These are phyloP conservation scores for Dorcus parallelipipedus DNA, from an alignment of 2,888 invertebrate species.

Conservation along the genomic window DNA sequence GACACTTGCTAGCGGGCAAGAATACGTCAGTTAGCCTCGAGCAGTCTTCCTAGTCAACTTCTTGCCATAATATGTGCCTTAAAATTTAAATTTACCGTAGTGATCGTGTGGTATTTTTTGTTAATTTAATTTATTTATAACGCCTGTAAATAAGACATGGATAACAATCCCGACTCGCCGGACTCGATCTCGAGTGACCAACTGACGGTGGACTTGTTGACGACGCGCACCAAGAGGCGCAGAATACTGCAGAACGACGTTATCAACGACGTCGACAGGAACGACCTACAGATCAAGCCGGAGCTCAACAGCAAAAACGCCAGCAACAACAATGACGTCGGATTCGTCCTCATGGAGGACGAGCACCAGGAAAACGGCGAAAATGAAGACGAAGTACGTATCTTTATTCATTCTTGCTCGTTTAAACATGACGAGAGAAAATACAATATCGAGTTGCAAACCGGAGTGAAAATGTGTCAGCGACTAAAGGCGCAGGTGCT, in stretches of 20 bases:
- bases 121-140: constrained; percentile 4
- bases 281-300: constrained; percentile 15
- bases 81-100: constrained; percentile 9
- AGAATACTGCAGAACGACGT: constrained; percentile 33
- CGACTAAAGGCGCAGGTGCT: too few species aligned
- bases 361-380: constrained; percentile 36
- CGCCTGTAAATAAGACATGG: constrained; percentile 31
- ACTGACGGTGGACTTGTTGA: constrained; percentile 44
- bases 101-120: constrained; percentile 5
- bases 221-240: constrained; percentile 42
- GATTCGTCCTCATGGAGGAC: constrained; percentile 50
- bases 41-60: constrained; percentile 44
- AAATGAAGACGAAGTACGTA: constrained; percentile 14
- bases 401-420: background rate
- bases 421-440: too few species aligned
- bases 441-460: too few species aligned
- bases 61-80: constrained; percentile 30
- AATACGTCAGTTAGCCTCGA: constrained; percentile 46
- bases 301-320: constrained; percentile 34
- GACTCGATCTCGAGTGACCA: constrained; percentile 48
- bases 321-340: constrained; percentile 48
- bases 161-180: constrained; percentile 47
- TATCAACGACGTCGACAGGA: constrained; percentile 12
- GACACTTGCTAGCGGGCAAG: constrained; percentile 46
- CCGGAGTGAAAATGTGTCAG: too few species aligned